phyloP scores from a whole-genome alignment of 2,113 vertebrate genomes.

The Megalops atlanticus region DNA sequence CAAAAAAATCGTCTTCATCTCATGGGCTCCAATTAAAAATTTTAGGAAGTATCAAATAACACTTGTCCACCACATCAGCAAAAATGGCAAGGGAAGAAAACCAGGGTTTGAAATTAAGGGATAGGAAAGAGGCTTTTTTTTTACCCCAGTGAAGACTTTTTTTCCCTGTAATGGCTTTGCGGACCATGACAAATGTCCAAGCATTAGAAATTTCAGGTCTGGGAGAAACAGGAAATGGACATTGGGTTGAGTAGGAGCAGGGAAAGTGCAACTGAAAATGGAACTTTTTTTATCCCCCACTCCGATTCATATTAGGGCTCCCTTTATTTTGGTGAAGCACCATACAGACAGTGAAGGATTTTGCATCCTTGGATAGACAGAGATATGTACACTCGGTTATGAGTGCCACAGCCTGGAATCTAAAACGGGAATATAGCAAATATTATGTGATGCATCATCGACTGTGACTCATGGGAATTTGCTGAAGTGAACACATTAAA shows the following conservation, averaged over 20 bases:
- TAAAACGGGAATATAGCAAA: not conserved
- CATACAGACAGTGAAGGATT: conserved; percentile 66
- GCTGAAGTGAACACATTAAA: conserved; percentile 15
- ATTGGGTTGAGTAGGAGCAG: conserved; percentile 62
- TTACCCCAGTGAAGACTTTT: not conserved
- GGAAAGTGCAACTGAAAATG: conserved; percentile 72
- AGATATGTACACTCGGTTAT: not conserved
- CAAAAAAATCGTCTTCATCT: conserved; percentile 30
- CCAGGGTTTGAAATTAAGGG: conserved; percentile 49
- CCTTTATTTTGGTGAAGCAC: conserved; percentile 68
- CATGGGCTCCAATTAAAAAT: conserved; percentile 53
- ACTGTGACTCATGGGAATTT: conserved; percentile 13
- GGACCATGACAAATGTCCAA: conserved; percentile 75
- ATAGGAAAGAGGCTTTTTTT: conserved; percentile 41
- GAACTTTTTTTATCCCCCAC: conserved; percentile 62
- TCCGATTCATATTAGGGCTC: conserved; percentile 65
- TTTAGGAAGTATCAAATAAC: conserved; percentile 47
- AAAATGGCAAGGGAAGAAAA: conserved; percentile 39
- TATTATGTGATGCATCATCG: not conserved
- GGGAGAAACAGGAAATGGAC: conserved; percentile 77
- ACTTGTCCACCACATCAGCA: conserved; percentile 43
- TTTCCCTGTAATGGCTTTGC: conserved; percentile 68
- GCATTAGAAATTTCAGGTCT: conserved; percentile 76
- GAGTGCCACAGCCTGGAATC: not conserved
- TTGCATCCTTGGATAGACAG: conserved; percentile 61